Evolutionary conservation across 2,113 vertebrate species (phyloP).

Genomic region (Oncorhynchus clarkii): DNA sequence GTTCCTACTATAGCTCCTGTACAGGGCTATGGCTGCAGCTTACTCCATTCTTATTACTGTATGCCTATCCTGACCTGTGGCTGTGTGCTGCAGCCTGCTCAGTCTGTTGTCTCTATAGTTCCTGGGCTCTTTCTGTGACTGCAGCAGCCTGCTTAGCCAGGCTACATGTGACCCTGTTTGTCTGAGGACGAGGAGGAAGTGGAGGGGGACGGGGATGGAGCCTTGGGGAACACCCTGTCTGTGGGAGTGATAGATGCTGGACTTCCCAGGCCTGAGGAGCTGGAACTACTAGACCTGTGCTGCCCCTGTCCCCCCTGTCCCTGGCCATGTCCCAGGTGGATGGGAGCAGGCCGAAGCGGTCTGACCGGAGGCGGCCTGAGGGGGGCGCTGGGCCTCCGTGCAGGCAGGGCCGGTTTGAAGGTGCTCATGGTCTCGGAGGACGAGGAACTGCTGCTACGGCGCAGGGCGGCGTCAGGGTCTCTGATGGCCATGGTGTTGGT

Average conservation of each 20-base stretch:
- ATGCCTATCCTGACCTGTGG: too few relatives aligned
- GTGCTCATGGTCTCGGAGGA: constrained; percentile 95
- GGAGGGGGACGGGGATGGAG: constrained; percentile 68
- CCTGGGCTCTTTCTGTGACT: too few relatives aligned
- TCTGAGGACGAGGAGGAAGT: constrained; percentile 69
- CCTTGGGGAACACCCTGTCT: constrained; percentile 89
- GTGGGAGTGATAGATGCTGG: constrained; percentile 89
- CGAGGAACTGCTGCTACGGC: constrained; percentile 90
- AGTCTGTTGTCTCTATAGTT: too few relatives aligned
- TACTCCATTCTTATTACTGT: too few relatives aligned
- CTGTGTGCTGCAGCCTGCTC: constrained; percentile 32
- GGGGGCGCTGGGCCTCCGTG: constrained; percentile 85
- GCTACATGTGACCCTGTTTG: constrained; percentile 61
- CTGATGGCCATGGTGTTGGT: constrained; percentile 87
- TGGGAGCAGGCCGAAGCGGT: constrained; percentile 81
- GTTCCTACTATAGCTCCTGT: too few relatives aligned
- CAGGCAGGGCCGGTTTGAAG: constrained; percentile 82
- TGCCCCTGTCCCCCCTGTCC: constrained; percentile 9
- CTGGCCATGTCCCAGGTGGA: constrained; percentile 45
- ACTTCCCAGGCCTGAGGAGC: constrained; percentile 92
- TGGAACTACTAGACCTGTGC: constrained; percentile 94
- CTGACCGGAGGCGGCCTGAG: constrained; percentile 87
- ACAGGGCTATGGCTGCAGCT: too few relatives aligned
- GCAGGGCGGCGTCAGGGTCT: constrained; percentile 90
- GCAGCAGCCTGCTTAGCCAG: background rate